Base-by-base conservation (phyloP, 1,140 invertebrate genomes). In the Nasonia longicornis region DNA sequence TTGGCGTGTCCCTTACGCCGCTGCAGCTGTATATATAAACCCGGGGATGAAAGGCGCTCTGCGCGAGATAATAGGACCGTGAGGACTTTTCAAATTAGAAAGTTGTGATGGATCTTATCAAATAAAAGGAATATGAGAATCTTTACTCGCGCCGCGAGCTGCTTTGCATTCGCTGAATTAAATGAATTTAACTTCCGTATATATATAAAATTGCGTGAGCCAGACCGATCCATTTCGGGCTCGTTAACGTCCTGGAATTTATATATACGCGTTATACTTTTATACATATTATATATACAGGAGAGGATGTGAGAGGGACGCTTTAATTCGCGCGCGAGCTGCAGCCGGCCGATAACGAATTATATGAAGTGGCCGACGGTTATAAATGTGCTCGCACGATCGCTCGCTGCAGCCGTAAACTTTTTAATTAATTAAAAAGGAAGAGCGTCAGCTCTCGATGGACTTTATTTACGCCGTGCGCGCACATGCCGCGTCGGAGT, bases 71-170 rank as follows among this genome's bases (percentile, higher is more conserved):
- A 69, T 64, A 76, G 58, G 45, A 12, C 6, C 31, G 20, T 8
- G 35, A 52, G n/a, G 83, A 80, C 77, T 84, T 84, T 84, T 84
- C 79, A 72, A 82, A 84, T 84, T 80, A 84, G 74, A 81, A 84
- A 84, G 78, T 80, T 80, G 75, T 78, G 73, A 80, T 79, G 77
- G 77, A 82, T 80, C 80, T 82, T 67, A 84, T 82, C 45, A 82
- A 80, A 84, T 77, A 80, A 84, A 74, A 63, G 35, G 52, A 69
- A 69, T 80, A 67, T 79, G 73, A 80, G 82, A 82, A 69, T 45
- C 42, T 71, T 79, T 75, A 20, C 11, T 11, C 6, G 26, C 26
- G 66, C 26, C 4, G 26, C 1, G 16, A 58, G 16, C 20, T 58
- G 52, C 52, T 20, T 58, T 58, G 6, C 14, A 16, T n/a, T 16